A percentile compares a stretch with the other conserved stretches of the same genome.
phyloP scores from a whole-genome alignment of 2,113 vertebrate species.

The Clarias gariepinus region DNA sequence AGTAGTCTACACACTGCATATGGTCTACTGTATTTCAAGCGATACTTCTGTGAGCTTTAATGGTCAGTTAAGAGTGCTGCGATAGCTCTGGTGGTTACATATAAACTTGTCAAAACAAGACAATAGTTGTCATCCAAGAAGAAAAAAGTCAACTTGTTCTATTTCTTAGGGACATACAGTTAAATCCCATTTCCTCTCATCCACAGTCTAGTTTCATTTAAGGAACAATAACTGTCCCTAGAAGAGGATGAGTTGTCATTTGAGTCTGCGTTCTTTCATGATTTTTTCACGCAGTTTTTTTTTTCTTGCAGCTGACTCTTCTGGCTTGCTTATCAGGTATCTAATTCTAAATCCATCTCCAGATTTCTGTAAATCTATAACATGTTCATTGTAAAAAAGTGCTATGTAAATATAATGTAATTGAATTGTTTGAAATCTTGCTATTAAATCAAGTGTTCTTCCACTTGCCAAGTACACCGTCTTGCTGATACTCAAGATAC shows the following conservation, averaged over 20 bases:
- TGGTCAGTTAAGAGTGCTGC: neutral
- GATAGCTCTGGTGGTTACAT: neutral
- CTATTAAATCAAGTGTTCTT: constrained; percentile 44
- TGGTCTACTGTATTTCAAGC: constrained; percentile 38
- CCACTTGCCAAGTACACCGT: neutral
- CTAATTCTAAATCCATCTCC: neutral
- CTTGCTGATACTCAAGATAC: constrained; percentile 55
- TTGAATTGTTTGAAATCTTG: neutral
- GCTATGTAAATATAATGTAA: neutral
- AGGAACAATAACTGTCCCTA: neutral
- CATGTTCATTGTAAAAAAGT: neutral
- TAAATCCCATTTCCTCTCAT: constrained; percentile 36
- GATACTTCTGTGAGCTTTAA: neutral
- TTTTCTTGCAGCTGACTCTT: neutral
- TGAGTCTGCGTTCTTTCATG: neutral
- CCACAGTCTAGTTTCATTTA: constrained; percentile 30
- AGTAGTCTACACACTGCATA: constrained; percentile 13
- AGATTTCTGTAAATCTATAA: neutral
- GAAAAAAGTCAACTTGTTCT: constrained; percentile 40
- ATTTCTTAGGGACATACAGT: constrained; percentile 37
- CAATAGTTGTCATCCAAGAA: neutral
- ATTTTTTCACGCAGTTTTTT: neutral
- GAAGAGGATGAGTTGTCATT: neutral
- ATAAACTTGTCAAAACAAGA: neutral
- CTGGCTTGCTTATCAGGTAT: neutral